Base-by-base conservation (phyloP, 2,113 vertebrate species). In the Prionailurus viverrinus region DNA sequence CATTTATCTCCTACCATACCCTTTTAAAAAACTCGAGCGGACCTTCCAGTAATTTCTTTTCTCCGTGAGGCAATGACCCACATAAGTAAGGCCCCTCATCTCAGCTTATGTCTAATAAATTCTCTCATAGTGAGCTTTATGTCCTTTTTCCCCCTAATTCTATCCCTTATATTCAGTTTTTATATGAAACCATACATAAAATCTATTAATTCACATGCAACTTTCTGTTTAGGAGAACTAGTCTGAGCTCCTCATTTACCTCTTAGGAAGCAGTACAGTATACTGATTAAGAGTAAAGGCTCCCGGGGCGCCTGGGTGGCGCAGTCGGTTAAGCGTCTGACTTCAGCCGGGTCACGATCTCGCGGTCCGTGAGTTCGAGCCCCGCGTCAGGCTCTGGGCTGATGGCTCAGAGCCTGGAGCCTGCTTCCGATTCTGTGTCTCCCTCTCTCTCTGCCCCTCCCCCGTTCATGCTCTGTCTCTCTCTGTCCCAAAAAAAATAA, bases 221-320 rank as follows among this genome's bases (percentile, higher is more conserved):
- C 45, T 68, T 88, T 55, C 88, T 94, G n/a, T 90, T 96, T 90
- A 95, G 45, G 86, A 63, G 58, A 92, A 78, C 55, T 69, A 96
- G 92, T 65, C 27, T 61, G 33, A 84, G n/a, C 76, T 92, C n/a
- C 18, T 69, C 48, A n/a, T 74, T 96, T 88, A 93, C 33, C 41
- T 94, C 86, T 90, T n/a, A 95, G 53, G 69, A 92, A 61, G 29
- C 41, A 93, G 33, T 36, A 94, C 0, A 58, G 36, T 51, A 41
- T 4, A 82, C 51, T 48, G 7, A 12, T 51, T 95, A 93, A 80
- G 48, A 85, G 81, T 48, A 94, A 27, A 84, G 29, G 31, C 12
- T 95, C 65, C 65, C n/a, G n/a, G n/a, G n/a, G n/a, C n/a, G n/a
- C n/a, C n/a, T n/a, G n/a, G n/a, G n/a, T n/a, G n/a, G n/a, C n/a